Evolutionary conservation across 1,140 invertebrate genomes (phyloP), one percentile per base, ranked within the genome.

Genomic region (Sarcophaga peregrina): DNA sequence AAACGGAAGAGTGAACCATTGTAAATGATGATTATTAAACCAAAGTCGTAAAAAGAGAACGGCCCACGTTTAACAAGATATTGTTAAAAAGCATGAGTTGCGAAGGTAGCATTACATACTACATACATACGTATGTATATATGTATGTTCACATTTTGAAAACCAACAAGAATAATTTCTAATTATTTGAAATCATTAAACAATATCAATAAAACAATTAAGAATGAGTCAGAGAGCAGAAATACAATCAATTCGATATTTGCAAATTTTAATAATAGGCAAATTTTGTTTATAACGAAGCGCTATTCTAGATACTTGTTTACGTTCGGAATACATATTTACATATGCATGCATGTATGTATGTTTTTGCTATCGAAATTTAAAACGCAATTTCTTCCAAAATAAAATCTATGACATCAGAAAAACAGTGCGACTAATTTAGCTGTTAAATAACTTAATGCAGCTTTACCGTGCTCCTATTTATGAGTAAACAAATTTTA

Each of bases 1-100:
- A 74, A 78, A 78, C 75, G 75, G 75, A 78, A 78, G 75, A 78
- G 20, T 50, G 75, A 50, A 2, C 47, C 75, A 78, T 50, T 50
- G 20, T 50, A 78, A 8, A 20, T 52, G 75, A 47, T 17, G 75
- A 78, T 52, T 81, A 62, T 8, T 76, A 47, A 76, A 48, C 74
- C 74, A 46, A 76, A 48, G 25, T 62, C n/a, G 15, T 25, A 78
- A 78, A 78, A 78, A 48, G 20, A 76, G 47, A 47, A 50, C 25
- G 20, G 47, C n/a, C 75, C 20, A 17, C 8, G 9, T 45, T 37
- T 10, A 78, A 37, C 25, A 78, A 78, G 75, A 52, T 9, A 47
- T 48, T 15, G 3, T 9, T 48, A 48, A 17, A 48, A 47, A 10
- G 13, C 8, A 37, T 37, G 11, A 48, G n/a, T 76, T 46, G 13